Conservation (phyloP, 2,113 vertebrate species). For the Platysteira castanea region DNA sequence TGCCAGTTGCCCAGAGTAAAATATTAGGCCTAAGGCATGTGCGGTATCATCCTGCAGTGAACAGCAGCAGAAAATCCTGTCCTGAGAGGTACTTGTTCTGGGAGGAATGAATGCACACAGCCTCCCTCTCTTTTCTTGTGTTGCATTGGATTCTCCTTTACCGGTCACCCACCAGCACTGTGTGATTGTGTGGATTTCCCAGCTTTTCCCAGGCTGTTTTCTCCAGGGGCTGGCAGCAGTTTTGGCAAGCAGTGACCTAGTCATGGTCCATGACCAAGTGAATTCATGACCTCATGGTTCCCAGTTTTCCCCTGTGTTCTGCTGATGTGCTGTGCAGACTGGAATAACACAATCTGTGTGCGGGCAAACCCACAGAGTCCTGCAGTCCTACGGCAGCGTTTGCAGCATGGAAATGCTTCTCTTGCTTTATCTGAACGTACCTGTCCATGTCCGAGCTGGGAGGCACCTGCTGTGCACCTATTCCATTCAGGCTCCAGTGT, state of each 20-base stretch:
- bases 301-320: not conserved
- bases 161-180: not conserved
- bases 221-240: not conserved
- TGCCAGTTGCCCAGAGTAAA: not conserved
- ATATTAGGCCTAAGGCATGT: not conserved
- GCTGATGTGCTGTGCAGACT: not conserved
- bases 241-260: not conserved
- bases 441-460: fast-evolving
- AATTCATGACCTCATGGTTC: not conserved
- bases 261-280: not conserved
- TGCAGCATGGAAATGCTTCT: not conserved
- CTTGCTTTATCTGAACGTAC: not conserved
- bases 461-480: not conserved
- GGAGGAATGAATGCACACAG: not conserved
- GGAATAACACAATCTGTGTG: not conserved
- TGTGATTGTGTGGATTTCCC: not conserved
- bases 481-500: not conserved
- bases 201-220: not conserved
- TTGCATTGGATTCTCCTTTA: not conserved
- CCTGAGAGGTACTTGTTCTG: not conserved
- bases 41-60: not conserved
- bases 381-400: fast-evolving
- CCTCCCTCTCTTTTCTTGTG: not conserved
- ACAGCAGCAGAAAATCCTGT: not conserved
- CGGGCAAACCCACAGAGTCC: not conserved